phyloP scores from a whole-genome alignment of 2,113 vertebrate species.

The Ciconia boyciana region DNA sequence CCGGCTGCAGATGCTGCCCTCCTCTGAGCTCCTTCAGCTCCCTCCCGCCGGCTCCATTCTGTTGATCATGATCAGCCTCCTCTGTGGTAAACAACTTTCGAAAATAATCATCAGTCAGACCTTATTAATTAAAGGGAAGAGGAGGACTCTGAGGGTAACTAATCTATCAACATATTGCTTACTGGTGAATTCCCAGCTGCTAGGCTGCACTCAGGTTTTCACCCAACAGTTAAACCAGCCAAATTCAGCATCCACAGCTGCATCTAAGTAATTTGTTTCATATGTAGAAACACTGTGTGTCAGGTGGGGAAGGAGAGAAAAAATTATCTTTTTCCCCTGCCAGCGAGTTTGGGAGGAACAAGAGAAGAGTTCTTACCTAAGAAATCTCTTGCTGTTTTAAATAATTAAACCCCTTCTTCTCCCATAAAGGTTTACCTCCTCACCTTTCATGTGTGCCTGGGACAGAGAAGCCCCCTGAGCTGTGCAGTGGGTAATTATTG shows the following conservation, averaged over 20 bases:
- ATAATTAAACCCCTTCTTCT: background rate
- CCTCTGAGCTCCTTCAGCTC: background rate
- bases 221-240: background rate
- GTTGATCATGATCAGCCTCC: background rate
- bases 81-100: background rate
- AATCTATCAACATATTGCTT: background rate
- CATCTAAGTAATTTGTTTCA: background rate
- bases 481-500: background rate
- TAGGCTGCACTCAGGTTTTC: background rate
- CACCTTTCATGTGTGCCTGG: background rate
- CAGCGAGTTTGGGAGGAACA: background rate
- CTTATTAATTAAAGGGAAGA: background rate
- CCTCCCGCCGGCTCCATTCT: background rate
- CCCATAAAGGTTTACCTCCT: background rate
- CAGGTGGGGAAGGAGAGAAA: background rate
- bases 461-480: background rate
- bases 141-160: background rate
- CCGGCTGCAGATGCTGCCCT: background rate
- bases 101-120: background rate
- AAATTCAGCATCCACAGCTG: background rate
- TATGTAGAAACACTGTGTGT: background rate
- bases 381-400: conserved; percentile 13
- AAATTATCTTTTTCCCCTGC: background rate
- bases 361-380: background rate
- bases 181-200: background rate